Conservation (phyloP, 2,888 invertebrate genomes). For the Eremobia ochroleuca region DNA sequence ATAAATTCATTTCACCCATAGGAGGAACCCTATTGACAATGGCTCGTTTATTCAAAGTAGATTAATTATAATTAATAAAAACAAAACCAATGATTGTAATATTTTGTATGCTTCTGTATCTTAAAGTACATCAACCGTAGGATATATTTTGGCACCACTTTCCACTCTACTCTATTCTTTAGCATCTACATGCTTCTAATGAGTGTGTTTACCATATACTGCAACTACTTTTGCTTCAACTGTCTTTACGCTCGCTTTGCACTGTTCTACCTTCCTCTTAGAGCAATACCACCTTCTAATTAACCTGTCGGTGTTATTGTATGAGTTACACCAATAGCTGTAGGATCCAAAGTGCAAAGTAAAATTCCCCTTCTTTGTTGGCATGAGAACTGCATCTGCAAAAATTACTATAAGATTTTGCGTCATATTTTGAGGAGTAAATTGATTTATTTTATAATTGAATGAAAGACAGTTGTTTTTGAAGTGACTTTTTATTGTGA, state of each 20-base stretch:
- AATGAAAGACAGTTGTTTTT: neutral
- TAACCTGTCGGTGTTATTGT: slow-evolving; percentile 15
- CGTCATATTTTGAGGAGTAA: neutral
- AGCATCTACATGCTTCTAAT: slow-evolving; percentile 17
- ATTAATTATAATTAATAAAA: too few relatives aligned
- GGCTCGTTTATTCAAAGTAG: too few relatives aligned
- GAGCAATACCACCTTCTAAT: slow-evolving; percentile 57
- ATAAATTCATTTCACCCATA: too few relatives aligned
- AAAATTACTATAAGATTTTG: slow-evolving; percentile 10
- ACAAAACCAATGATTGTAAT: too few relatives aligned
- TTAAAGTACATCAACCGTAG: neutral
- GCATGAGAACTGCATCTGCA: slow-evolving; percentile 55
- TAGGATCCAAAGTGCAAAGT: slow-evolving; percentile 67
- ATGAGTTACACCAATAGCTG: slow-evolving; percentile 74
- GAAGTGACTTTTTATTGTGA: slow-evolving; percentile 1
- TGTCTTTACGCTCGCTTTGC: slow-evolving; percentile 52
- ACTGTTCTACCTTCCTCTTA: slow-evolving; percentile 46
- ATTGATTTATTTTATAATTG: neutral
- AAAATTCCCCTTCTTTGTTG: slow-evolving; percentile 63
- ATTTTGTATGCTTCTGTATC: neutral
- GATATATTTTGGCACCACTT: neutral
- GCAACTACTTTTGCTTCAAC: slow-evolving; percentile 36
- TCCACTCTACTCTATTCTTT: neutral
- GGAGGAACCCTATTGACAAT: too few relatives aligned
- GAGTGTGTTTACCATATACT: slow-evolving; percentile 49